These are phyloP conservation scores for Lepilemur septentrionalis DNA, from an alignment of 2,797 vertebrate species.

Conservation along the genomic window DNA sequence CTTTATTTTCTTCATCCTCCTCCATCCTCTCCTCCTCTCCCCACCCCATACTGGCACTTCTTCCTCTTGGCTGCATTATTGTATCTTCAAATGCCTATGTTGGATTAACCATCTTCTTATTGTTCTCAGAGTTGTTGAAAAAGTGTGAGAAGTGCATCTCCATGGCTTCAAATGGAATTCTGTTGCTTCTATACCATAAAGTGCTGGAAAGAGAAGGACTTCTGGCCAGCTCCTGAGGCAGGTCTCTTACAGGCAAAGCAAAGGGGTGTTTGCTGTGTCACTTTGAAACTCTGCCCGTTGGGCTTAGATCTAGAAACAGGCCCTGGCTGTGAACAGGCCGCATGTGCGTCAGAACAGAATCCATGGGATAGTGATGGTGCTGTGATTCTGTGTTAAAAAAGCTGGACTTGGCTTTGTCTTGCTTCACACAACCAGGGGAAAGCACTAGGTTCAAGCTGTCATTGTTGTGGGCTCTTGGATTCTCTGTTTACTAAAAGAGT, in stretches of 20 bases:
- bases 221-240: background rate
- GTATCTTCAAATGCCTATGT: background rate
- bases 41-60: background rate
- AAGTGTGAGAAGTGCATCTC: background rate
- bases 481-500: background rate
- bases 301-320: background rate
- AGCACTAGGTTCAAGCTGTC: background rate
- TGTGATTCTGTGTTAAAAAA: background rate
- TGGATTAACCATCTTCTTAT: background rate
- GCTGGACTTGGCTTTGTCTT: background rate
- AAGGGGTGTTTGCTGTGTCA: background rate
- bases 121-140: background rate
- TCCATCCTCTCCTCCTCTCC: background rate
- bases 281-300: background rate
- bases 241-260: background rate
- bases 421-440: background rate
- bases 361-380: accelerated
- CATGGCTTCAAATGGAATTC: background rate
- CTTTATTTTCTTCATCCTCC: background rate
- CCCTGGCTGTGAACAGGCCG: accelerated
- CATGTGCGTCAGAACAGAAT: background rate
- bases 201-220: background rate
- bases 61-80: background rate
- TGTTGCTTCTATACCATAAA: background rate
- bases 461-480: background rate